Percentiles rank a stretch among this genome's conserved stretches.
Conservation (phyloP, 2,888 invertebrate genomes). For the Metallyticus violacea region DNA sequence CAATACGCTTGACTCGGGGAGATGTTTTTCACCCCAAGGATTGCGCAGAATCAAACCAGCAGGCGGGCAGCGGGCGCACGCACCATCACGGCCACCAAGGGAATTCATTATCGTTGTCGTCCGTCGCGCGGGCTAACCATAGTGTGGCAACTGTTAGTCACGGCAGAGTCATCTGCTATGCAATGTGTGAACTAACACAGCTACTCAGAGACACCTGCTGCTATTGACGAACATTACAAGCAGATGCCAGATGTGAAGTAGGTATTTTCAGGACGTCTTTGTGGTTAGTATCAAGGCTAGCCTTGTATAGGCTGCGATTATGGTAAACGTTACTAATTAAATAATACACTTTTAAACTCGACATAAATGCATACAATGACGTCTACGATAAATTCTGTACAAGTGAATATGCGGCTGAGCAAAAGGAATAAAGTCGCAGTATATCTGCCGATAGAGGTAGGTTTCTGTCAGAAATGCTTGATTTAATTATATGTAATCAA, state of each 20-base stretch:
- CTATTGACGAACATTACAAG: neutral
- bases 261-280: neutral
- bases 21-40: conserved; percentile 26
- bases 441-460: neutral
- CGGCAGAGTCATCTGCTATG: neutral
- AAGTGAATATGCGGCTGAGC: neutral
- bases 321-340: neutral
- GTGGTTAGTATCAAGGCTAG: neutral
- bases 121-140: neutral
- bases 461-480: neutral
- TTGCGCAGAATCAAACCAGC: conserved; percentile 24
- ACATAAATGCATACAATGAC: neutral
- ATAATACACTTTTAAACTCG: neutral
- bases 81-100: conserved; percentile 12
- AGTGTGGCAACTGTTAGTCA: neutral
- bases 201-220: neutral
- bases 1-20: conserved; percentile 20
- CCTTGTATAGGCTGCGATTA: neutral
- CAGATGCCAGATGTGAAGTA: neutral
- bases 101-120: neutral
- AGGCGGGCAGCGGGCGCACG: conserved; percentile 28
- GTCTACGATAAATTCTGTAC: neutral
- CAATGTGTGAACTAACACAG: neutral
- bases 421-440: neutral
- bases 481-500: neutral